These are phyloP conservation scores for Lithophane ornitopus DNA, from an alignment of 2,888 invertebrate genomes.

Conservation along the genomic window DNA sequence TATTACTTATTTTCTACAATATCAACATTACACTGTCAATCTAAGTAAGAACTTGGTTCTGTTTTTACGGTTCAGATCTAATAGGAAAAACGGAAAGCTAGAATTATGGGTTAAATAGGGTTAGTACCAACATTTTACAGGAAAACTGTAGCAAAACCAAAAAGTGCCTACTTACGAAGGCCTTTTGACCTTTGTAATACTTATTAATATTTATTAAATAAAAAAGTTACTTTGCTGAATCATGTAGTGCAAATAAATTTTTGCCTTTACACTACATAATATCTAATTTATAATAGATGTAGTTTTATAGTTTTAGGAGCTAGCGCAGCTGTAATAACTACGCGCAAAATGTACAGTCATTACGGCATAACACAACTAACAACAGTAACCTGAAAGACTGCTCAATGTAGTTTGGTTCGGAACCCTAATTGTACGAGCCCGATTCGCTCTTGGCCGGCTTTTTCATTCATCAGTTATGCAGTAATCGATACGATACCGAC, in stretches of 20 bases:
- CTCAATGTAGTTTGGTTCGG: background rate
- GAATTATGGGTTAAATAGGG: too few relatives aligned
- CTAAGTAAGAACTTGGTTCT: slow-evolving; percentile 16
- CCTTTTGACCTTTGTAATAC: background rate
- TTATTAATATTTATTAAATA: background rate
- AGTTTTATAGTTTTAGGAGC: background rate
- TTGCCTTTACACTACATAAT: background rate
- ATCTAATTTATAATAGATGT: background rate
- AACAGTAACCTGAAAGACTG: background rate
- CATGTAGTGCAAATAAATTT: too few relatives aligned
- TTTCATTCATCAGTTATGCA: slow-evolving; percentile 48
- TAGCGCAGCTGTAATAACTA: background rate
- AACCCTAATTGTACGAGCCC: background rate
- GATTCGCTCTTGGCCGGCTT: background rate
- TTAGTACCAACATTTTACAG: too few relatives aligned
- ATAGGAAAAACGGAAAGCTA: background rate
- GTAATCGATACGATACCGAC: slow-evolving; percentile 50
- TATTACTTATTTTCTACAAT: slow-evolving; percentile 34
- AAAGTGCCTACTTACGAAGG: background rate
- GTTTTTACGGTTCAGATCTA: background rate
- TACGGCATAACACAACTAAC: too few relatives aligned
- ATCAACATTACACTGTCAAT: slow-evolving; percentile 11
- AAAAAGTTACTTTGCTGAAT: background rate
- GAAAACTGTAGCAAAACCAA: background rate
- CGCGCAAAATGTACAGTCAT: background rate